Conservation (phyloP, 2,888 invertebrate species). For the Elaeidobius kamerunicus region DNA sequence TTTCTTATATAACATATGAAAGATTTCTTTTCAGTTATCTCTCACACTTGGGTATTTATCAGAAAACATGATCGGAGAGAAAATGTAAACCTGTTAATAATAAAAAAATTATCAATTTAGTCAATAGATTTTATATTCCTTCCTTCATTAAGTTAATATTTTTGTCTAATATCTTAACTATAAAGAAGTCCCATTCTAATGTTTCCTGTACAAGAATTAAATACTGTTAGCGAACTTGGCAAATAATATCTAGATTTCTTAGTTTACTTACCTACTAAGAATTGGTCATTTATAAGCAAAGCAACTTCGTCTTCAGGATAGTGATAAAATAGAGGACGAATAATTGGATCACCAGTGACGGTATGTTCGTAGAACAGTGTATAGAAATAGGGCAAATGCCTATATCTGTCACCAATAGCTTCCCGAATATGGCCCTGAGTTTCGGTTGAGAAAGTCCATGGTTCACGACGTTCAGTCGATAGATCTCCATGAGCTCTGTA, state of each 20-base stretch:
- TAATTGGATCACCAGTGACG: conserved; percentile 76
- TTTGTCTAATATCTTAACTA: too few relatives aligned
- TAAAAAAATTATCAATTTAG: too few relatives aligned
- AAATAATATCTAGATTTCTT: not conserved
- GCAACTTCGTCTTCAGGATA: conserved; percentile 77
- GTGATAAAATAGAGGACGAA: conserved; percentile 84
- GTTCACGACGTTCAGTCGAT: conserved; percentile 91
- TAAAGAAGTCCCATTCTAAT: too few relatives aligned
- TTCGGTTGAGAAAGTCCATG: conserved; percentile 81
- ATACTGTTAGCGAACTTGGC: too few relatives aligned
- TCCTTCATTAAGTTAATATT: too few relatives aligned
- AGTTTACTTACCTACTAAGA: conserved; percentile 48
- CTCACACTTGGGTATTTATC: too few relatives aligned
- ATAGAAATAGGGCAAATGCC: conserved; percentile 85
- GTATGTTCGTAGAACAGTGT: conserved; percentile 87
- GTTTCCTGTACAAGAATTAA: too few relatives aligned
- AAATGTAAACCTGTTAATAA: too few relatives aligned
- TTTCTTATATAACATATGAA: too few relatives aligned
- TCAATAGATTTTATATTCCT: too few relatives aligned
- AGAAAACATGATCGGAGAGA: too few relatives aligned
- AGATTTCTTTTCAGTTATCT: too few relatives aligned
- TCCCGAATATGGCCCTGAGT: conserved; percentile 67
- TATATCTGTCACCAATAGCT: conserved; percentile 74
- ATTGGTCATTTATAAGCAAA: conserved; percentile 77
- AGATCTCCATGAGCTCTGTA: conserved; percentile 93